Evolutionary conservation across 2,797 vertebrate genomes (phyloP).

Genomic region (Parotocinclus haroldoi): DNA sequence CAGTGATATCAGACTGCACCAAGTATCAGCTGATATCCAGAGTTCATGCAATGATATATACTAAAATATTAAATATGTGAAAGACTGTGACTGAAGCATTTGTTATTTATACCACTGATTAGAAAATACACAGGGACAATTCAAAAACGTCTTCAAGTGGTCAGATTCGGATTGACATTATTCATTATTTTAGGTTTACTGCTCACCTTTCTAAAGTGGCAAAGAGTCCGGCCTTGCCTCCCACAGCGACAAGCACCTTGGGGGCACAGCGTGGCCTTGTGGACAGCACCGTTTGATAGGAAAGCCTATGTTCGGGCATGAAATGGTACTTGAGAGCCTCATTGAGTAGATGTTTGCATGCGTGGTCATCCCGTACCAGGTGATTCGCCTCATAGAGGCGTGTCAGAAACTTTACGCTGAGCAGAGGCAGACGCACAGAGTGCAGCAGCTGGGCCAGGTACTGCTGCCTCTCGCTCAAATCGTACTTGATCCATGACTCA

Average conservation of each 20-base stretch:
- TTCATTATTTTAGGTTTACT: too few species aligned
- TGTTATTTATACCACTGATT: too few species aligned
- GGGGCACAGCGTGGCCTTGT: slow-evolving; percentile 91
- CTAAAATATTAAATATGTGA: too few species aligned
- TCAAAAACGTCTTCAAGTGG: too few species aligned
- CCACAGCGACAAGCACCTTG: slow-evolving; percentile 93
- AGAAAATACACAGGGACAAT: too few species aligned
- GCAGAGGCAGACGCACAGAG: slow-evolving; percentile 91
- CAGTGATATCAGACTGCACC: too few species aligned
- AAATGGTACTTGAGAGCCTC: slow-evolving; percentile 99
- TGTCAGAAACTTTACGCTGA: slow-evolving; percentile 96
- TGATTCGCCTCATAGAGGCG: slow-evolving; percentile 97
- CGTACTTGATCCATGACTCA: slow-evolving; percentile 96
- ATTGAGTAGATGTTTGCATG: slow-evolving; percentile 95
- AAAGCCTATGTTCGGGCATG: slow-evolving; percentile 96
- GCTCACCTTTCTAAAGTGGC: slow-evolving; percentile 91
- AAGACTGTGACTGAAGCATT: too few species aligned
- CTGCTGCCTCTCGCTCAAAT: slow-evolving; percentile 90
- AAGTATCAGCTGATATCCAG: too few species aligned
- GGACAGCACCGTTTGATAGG: slow-evolving; percentile 90
- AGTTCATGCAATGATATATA: too few species aligned
- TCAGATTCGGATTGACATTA: too few species aligned
- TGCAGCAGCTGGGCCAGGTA: slow-evolving; percentile 90
- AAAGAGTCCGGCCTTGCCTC: slow-evolving; percentile 95
- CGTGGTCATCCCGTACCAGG: slow-evolving; percentile 94